These are phyloP conservation scores for Stomatorhinus walkeri DNA, from an alignment of 2,797 vertebrate species.

Conservation along the genomic window DNA sequence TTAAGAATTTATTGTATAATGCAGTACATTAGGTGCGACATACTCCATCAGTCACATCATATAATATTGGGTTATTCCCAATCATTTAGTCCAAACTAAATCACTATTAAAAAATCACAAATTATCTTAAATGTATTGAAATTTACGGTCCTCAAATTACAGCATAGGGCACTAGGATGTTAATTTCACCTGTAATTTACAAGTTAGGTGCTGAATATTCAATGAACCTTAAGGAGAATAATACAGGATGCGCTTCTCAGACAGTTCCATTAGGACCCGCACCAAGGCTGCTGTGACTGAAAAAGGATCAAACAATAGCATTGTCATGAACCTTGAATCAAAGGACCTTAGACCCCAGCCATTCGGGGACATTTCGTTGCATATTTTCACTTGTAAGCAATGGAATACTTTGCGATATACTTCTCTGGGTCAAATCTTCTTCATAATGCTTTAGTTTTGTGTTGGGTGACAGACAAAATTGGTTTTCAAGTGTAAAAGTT, in stretches of 20 bases:
- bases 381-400: background rate
- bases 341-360: too few relatives aligned
- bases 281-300: slow-evolving; percentile 54
- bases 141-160: background rate
- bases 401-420: too few relatives aligned
- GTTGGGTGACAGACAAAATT: background rate
- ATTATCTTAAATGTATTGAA: background rate
- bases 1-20: background rate
- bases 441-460: background rate
- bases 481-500: background rate
- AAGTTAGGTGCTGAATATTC: slow-evolving; percentile 54
- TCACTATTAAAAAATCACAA: background rate
- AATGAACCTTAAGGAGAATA: slow-evolving; percentile 39
- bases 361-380: background rate
- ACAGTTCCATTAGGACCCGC: slow-evolving; percentile 31
- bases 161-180: background rate
- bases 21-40: background rate
- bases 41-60: background rate
- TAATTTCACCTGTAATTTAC: slow-evolving; percentile 25
- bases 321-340: slow-evolving; percentile 49
- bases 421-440: background rate
- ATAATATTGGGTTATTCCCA: background rate
- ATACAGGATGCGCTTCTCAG: slow-evolving; percentile 48
- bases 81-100: background rate
- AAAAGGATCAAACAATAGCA: slow-evolving; percentile 49